Percentiles rank a stretch among this genome's conserved stretches.
These are phyloP conservation scores for Carpatolechia fugitivella DNA, from an alignment of 2,888 invertebrate species.

Conservation along the genomic window DNA sequence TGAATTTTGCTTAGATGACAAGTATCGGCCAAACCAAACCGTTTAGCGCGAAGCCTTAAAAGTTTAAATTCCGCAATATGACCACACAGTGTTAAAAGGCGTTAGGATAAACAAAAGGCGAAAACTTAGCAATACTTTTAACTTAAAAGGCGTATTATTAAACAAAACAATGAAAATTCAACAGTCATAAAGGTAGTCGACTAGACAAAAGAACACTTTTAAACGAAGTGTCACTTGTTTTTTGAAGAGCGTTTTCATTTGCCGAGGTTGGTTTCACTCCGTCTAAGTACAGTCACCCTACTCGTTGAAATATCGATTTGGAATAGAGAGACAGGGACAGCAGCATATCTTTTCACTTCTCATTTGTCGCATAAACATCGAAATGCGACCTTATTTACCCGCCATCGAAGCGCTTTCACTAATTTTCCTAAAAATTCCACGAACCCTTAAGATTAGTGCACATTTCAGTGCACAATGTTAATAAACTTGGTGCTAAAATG, in stretches of 20 bases:
- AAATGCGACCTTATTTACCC: constrained; percentile 60
- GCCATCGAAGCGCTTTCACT: constrained; percentile 34
- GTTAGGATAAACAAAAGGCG: neutral
- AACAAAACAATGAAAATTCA: neutral
- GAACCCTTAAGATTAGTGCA: constrained; percentile 12
- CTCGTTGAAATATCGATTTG: constrained; percentile 60
- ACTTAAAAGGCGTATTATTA: neutral
- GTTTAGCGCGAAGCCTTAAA: constrained; percentile 55
- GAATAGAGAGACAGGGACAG: constrained; percentile 52
- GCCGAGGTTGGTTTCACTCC: neutral
- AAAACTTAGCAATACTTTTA: neutral
- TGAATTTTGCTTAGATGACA: constrained; percentile 19
- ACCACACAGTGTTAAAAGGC: constrained; percentile 30
- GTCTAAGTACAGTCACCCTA: constrained; percentile 52
- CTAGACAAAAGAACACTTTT: neutral
- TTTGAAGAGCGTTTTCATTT: neutral
- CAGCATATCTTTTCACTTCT: constrained; percentile 51
- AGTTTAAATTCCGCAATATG: constrained; percentile 33
- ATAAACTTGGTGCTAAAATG: constrained; percentile 18
- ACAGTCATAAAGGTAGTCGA: neutral
- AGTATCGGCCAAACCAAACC: constrained; percentile 43
- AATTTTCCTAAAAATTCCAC: constrained; percentile 26
- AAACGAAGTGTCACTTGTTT: constrained; percentile 7
- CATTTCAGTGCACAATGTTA: constrained; percentile 14
- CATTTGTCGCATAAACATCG: constrained; percentile 72